phyloP scores from a whole-genome alignment of 35 echinoderm and acorn worm genomes.

The Eucidaris tribuloides region DNA sequence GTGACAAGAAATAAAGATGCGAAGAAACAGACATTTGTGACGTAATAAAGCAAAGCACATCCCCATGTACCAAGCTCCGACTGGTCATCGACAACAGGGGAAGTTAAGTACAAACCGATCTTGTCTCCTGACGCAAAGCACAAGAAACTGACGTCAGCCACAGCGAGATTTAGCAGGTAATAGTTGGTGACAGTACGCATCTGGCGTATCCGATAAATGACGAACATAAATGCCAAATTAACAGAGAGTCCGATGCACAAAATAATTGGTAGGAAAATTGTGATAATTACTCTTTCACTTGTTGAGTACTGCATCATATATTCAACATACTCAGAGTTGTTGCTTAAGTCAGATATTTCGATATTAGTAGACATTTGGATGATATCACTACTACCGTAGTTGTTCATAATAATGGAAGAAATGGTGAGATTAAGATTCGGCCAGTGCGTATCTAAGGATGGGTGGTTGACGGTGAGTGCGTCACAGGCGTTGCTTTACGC shows the following conservation, averaged over 20 bases:
- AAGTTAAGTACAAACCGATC: not conserved
- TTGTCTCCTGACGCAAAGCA: slow-evolving; percentile 33
- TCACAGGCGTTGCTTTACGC: no score
- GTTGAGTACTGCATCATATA: not conserved
- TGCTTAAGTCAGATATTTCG: no score
- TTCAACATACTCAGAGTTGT: no score
- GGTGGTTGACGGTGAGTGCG: no score
- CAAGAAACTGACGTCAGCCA: slow-evolving; percentile 28
- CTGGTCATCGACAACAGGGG: not conserved
- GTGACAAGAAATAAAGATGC: slow-evolving; percentile 28
- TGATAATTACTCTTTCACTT: not conserved
- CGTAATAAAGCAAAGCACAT: not conserved
- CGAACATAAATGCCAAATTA: slow-evolving; percentile 43
- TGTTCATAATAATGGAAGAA: no score
- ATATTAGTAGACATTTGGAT: no score
- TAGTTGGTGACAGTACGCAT: slow-evolving; percentile 58
- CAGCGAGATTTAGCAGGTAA: slow-evolving; percentile 47
- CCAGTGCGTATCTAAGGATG: no score
- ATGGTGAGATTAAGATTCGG: no score
- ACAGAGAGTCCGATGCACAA: slow-evolving; percentile 8
- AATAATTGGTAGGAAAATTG: slow-evolving; percentile 37
- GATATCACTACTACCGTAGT: no score
- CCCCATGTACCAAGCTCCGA: not conserved
- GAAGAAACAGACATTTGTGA: slow-evolving; percentile 9
- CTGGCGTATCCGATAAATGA: not conserved